A percentile compares a stretch with the other conserved stretches of the same genome.
These are phyloP conservation scores for Tiliacea citrago DNA, from an alignment of 2,888 invertebrate genomes.

Conservation along the genomic window DNA sequence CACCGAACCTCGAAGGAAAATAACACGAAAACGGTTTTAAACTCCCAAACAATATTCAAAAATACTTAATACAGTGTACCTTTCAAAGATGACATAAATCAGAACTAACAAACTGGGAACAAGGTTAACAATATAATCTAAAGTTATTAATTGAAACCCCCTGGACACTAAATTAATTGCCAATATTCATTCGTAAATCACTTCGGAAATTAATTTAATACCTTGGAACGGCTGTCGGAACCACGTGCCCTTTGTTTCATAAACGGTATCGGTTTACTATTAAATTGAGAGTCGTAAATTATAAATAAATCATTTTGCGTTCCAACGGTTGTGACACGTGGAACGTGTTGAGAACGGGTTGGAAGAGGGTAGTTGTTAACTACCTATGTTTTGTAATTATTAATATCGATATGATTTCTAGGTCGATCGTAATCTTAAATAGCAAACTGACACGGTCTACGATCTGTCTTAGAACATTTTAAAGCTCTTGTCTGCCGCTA, in stretches of 20 bases:
- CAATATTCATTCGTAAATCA: constrained; percentile 62
- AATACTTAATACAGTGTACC: constrained; percentile 16
- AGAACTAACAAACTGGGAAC: constrained; percentile 33
- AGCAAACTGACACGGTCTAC: neutral
- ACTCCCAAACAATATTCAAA: constrained; percentile 19
- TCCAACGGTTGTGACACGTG: constrained; percentile 20
- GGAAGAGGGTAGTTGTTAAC: neutral
- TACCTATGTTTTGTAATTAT: neutral
- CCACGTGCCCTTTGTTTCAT: constrained; percentile 60
- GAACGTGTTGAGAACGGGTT: constrained; percentile 9
- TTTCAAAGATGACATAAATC: constrained; percentile 17
- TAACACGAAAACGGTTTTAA: constrained; percentile 54
- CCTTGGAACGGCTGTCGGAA: constrained; percentile 54
- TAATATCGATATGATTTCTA: neutral
- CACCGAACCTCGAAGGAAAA: constrained; percentile 68
- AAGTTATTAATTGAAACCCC: constrained; percentile 55
- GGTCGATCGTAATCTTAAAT: too few relatives aligned
- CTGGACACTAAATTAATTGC: constrained; percentile 50
- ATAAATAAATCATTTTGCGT: constrained; percentile 51
- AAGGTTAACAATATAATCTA: constrained; percentile 38
- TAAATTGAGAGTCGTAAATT: constrained; percentile 59
- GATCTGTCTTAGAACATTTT: neutral
- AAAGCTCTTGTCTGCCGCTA: neutral
- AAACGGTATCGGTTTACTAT: constrained; percentile 53
- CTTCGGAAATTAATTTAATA: constrained; percentile 66